Percentiles rank a stretch among this genome's conserved stretches.
Evolutionary conservation across 2,888 invertebrate genomes (phyloP).

Genomic region (Hypomecis atomaria): DNA sequence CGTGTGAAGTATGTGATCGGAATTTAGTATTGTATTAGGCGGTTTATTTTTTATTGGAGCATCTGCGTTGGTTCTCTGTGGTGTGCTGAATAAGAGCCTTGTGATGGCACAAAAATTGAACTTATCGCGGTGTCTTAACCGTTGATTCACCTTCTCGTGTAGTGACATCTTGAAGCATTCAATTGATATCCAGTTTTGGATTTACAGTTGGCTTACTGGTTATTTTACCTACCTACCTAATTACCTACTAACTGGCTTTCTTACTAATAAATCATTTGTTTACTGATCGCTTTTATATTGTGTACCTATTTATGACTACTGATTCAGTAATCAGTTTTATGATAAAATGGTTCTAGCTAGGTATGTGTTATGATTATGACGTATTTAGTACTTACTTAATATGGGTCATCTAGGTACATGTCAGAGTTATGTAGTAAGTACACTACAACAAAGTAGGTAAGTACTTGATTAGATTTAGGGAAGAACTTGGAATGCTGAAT

Average conservation of each 20-base stretch:
- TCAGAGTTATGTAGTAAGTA: too few relatives aligned
- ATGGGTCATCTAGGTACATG: too few relatives aligned
- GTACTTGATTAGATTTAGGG: too few relatives aligned
- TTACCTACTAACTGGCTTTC: not conserved
- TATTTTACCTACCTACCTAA: not conserved
- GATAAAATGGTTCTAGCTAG: not conserved
- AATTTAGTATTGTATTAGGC: constrained; percentile 47
- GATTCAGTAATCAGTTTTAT: not conserved
- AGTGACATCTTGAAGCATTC: constrained; percentile 22
- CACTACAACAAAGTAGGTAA: too few relatives aligned
- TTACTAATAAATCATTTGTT: not conserved
- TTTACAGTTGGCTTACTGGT: constrained; percentile 7
- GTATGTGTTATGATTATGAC: too few relatives aligned
- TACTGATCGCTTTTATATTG: not conserved
- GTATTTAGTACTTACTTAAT: too few relatives aligned
- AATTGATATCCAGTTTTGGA: not conserved
- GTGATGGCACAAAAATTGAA: constrained; percentile 54
- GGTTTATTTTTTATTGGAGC: constrained; percentile 44
- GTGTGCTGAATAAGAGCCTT: constrained; percentile 37
- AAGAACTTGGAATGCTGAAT: too few relatives aligned
- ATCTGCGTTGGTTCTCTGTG: constrained; percentile 45
- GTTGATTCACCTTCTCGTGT: constrained; percentile 49
- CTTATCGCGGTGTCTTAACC: constrained; percentile 54
- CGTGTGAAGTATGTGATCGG: constrained; percentile 56
- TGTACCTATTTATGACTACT: too few relatives aligned